Evolutionary conservation across 2,797 vertebrate genomes (phyloP).

Genomic region (Phyllotis vaccarum): DNA sequence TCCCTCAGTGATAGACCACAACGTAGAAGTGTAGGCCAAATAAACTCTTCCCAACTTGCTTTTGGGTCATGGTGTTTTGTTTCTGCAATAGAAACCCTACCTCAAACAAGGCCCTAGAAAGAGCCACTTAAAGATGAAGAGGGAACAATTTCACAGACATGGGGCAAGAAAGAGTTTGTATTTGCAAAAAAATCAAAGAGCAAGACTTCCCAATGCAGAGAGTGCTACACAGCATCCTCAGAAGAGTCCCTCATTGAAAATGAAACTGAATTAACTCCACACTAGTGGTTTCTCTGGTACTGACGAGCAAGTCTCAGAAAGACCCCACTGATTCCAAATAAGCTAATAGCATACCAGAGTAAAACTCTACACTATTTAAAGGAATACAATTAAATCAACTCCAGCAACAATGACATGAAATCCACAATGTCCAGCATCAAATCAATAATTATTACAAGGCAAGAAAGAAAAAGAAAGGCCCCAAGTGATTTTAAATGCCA

Average conservation of each 20-base stretch:
- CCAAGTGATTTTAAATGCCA: not conserved
- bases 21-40: not conserved
- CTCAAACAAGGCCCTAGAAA: not conserved
- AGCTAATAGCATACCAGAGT: not conserved
- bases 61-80: not conserved
- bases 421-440: not conserved
- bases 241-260: not conserved
- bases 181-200: not conserved
- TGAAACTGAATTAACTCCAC: not conserved
- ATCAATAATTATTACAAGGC: conserved; percentile 56
- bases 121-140: not conserved
- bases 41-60: not conserved
- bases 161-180: too few relatives aligned
- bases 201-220: not conserved
- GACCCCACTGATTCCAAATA: not conserved
- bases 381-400: conserved; percentile 17
- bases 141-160: not conserved
- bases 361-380: conserved; percentile 11
- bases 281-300: not conserved
- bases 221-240: not conserved
- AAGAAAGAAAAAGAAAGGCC: conserved; percentile 27
- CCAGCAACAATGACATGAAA: conserved; percentile 27
- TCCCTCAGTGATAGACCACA: not conserved
- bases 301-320: not conserved
- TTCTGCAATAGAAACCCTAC: not conserved